These are phyloP conservation scores for Platalea minor DNA, from an alignment of 2,797 vertebrate genomes.

Conservation along the genomic window DNA sequence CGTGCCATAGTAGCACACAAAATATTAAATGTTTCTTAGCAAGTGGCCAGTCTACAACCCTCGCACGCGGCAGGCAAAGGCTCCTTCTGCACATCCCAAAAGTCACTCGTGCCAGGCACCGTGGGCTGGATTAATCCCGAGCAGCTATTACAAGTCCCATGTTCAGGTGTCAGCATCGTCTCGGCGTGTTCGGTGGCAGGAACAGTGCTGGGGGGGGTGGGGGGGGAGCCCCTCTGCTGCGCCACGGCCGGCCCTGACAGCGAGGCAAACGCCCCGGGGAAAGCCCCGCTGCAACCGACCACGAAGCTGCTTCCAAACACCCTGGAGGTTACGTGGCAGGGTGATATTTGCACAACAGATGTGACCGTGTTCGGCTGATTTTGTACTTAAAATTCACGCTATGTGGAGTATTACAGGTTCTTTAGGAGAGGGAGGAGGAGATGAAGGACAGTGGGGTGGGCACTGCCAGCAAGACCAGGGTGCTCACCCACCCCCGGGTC, in stretches of 20 bases:
- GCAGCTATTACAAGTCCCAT: background rate
- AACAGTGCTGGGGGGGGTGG: background rate
- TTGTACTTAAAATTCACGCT: background rate
- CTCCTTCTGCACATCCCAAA: background rate
- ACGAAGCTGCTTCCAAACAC: background rate
- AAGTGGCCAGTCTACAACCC: no score
- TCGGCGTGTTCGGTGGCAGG: background rate
- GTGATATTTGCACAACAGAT: background rate
- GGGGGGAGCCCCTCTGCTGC: background rate
- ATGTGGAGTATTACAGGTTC: background rate
- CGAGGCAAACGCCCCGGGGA: accelerated
- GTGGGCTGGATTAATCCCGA: background rate
- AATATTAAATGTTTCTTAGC: background rate
- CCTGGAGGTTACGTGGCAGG: background rate
- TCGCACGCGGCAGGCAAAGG: accelerated
- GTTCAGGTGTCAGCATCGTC: background rate
- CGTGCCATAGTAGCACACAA: accelerated
- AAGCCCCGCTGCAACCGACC: background rate
- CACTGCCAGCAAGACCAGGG: accelerated
- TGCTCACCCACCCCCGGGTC: background rate
- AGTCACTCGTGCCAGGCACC: background rate
- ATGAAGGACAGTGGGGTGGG: background rate
- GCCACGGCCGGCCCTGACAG: accelerated
- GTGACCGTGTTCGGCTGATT: background rate
- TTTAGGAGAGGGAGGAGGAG: background rate